phyloP scores from a whole-genome alignment of 2,113 vertebrate species.

The Thinocorus orbignyianus region DNA sequence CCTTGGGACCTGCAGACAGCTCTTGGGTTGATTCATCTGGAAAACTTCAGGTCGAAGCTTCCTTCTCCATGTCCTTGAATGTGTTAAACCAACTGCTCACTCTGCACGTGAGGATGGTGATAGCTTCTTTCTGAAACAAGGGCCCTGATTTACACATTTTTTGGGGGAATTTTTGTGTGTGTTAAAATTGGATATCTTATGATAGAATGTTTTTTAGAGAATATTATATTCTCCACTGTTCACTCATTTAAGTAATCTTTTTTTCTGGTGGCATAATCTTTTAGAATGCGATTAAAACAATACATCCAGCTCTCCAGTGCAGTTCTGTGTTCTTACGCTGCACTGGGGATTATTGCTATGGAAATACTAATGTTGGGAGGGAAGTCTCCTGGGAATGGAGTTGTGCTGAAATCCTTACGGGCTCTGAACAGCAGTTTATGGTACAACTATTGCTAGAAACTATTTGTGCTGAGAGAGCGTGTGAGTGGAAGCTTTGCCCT shows the following conservation, averaged over 20 bases:
- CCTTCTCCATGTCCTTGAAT: neutral
- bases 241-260: neutral
- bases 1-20: neutral
- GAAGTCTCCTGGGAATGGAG: neutral
- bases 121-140: neutral
- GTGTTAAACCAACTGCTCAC: neutral
- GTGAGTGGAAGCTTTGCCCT: neutral
- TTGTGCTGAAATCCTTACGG: neutral
- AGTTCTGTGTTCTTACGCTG: neutral
- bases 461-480: neutral
- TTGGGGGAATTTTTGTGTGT: neutral
- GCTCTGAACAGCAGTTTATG: neutral
- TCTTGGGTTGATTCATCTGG: neutral
- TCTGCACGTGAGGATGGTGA: neutral
- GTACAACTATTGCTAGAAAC: neutral
- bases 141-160: neutral
- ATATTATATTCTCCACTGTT: neutral
- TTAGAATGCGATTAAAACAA: neutral
- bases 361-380: neutral
- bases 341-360: neutral
- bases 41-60: neutral
- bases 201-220: neutral
- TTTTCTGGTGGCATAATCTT: neutral
- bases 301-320: neutral
- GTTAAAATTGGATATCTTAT: neutral